Conservation (phyloP, 2,113 vertebrate species). For the Ciconia boyciana region DNA sequence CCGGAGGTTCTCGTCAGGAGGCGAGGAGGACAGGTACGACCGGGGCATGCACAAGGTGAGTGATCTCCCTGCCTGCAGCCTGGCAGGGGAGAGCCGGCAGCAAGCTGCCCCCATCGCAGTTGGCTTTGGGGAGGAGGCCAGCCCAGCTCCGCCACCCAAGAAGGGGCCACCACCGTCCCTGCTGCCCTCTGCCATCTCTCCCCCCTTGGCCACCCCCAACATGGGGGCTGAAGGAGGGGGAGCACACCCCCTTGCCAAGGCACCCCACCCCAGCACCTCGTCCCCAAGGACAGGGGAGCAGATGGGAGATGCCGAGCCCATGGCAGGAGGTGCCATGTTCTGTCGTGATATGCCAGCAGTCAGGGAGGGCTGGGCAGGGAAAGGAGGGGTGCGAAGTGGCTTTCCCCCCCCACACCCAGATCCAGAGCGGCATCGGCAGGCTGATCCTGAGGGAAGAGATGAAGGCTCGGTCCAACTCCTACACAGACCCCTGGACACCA, state of each 20-base stretch:
- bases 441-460: conserved; percentile 99
- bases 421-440: conserved; percentile 94
- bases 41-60: conserved; percentile 83
- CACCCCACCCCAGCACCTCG: background rate
- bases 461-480: conserved; percentile 96
- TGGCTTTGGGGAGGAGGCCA: background rate
- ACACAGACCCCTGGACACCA: conserved; percentile 95
- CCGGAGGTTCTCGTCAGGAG: conserved; percentile 83
- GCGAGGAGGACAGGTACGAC: conserved; percentile 82
- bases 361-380: background rate
- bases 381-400: rapidly evolving
- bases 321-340: background rate
- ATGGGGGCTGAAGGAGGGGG: background rate
- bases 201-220: background rate
- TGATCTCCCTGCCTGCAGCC: background rate
- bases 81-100: background rate
- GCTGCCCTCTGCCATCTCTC: background rate
- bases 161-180: background rate
- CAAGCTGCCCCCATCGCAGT: rapidly evolving
- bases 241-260: rapidly evolving
- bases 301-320: background rate
- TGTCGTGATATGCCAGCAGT: rapidly evolving
- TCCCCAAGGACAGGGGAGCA: background rate
- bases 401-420: conserved; percentile 61
- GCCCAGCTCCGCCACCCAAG: background rate